phyloP scores from a whole-genome alignment of 2,888 invertebrate species.

The Lamellibrachia columna region DNA sequence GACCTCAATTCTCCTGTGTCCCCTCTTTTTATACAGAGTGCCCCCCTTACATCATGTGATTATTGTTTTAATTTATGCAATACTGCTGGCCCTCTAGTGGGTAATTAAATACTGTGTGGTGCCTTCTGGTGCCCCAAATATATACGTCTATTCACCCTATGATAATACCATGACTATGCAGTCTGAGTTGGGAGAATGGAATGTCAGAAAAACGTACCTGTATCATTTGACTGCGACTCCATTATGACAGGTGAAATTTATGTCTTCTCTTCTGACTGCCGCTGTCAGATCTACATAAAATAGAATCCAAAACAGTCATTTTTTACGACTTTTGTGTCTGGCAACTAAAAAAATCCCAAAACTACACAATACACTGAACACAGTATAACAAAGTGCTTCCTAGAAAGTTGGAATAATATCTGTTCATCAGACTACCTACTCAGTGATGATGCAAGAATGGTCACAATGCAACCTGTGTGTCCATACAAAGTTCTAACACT shows the following conservation, averaged over 20 bases:
- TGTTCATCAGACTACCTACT: not conserved
- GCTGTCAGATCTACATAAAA: not conserved
- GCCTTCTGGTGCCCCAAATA: no score
- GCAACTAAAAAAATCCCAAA: not conserved
- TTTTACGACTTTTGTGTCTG: not conserved
- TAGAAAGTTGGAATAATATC: not conserved
- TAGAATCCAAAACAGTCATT: not conserved
- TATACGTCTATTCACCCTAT: no score
- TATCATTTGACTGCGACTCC: not conserved
- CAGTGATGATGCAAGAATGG: not conserved
- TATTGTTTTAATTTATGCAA: no score
- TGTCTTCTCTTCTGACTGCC: not conserved
- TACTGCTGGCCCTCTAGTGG: no score
- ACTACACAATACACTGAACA: not conserved
- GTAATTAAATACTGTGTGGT: no score
- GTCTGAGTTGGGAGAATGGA: not conserved
- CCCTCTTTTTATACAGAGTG: no score
- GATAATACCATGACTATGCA: not conserved
- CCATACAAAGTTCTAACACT: no score
- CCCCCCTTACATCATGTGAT: no score
- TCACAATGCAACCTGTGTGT: no score
- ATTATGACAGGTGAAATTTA: not conserved
- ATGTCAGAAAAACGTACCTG: not conserved
- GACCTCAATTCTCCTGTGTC: no score
- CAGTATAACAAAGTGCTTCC: not conserved